A percentile compares a stretch with the other conserved stretches of the same genome.
Evolutionary conservation across 1,140 invertebrate species (phyloP).

Genomic region (Watersipora subatra): DNA sequence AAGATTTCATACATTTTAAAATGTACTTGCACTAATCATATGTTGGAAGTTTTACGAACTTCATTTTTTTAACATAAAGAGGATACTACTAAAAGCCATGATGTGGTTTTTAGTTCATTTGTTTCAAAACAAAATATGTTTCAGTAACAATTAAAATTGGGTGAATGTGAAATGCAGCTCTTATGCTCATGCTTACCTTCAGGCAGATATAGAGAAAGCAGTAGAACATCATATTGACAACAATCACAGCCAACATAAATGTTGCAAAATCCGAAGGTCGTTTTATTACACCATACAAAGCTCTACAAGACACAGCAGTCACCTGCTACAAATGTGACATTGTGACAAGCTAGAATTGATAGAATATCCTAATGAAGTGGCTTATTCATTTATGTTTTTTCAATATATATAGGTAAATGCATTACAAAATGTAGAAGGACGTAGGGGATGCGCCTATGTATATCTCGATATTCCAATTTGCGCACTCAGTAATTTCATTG

Average conservation of each 20-base stretch:
- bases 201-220: constrained; percentile 68
- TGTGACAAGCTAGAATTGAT: not conserved
- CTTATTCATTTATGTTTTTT: not conserved
- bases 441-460: too few relatives aligned
- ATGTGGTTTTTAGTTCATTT: not conserved
- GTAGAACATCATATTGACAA: constrained; percentile 70
- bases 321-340: not conserved
- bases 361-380: not conserved
- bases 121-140: not conserved
- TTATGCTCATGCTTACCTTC: too few relatives aligned
- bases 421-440: too few relatives aligned
- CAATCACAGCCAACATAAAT: constrained; percentile 64
- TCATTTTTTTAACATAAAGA: not conserved
- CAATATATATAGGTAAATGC: not conserved
- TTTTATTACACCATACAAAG: constrained; percentile 50
- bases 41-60: too few relatives aligned
- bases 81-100: not conserved
- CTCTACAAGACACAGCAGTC: constrained; percentile 38
- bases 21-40: too few relatives aligned
- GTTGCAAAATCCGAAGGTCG: constrained; percentile 64
- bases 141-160: too few relatives aligned
- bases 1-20: too few relatives aligned
- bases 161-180: too few relatives aligned
- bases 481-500: too few relatives aligned
- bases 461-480: too few relatives aligned